Evolutionary conservation across 37 sponge, comb jelly and placozoan genomes (phyloP).

Genomic region (Axinella damicornis): DNA sequence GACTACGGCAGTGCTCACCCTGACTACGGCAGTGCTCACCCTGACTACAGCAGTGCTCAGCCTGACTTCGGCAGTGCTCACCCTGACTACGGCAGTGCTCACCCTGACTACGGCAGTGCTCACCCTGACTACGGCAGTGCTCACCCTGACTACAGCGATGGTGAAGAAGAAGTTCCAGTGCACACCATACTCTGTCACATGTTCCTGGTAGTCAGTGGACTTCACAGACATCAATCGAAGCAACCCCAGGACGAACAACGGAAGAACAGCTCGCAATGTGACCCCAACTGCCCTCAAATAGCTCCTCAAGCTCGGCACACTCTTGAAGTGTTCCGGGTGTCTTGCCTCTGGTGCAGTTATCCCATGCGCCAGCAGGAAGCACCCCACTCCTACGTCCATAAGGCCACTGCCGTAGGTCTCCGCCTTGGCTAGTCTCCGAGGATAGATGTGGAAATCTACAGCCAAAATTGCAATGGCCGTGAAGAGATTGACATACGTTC

Average conservation of each 20-base stretch:
- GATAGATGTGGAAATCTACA: conserved; percentile 94
- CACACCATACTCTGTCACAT: conserved; percentile 92
- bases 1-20: too few species aligned
- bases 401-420: conserved; percentile 92
- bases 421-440: conserved; percentile 88
- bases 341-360: conserved; percentile 82
- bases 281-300: conserved; percentile 24
- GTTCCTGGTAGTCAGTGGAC: conserved; percentile 78
- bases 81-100: too few species aligned
- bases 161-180: conserved; percentile 99
- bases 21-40: too few species aligned
- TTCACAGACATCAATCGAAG: conserved; percentile 73
- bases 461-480: conserved; percentile 94
- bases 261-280: conserved; percentile 34
- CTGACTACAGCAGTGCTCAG: too few species aligned
- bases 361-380: conserved; percentile 86
- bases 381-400: conserved; percentile 97
- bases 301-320: background rate
- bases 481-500: conserved; percentile 81
- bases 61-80: too few species aligned
- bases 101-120: too few species aligned
- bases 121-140: conserved; percentile 8
- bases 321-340: background rate
- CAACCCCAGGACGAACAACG: conserved; percentile 84
- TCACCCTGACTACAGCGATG: conserved; percentile 85